These are phyloP conservation scores for Aphodius granarius DNA, from an alignment of 2,888 invertebrate species.

Conservation along the genomic window DNA sequence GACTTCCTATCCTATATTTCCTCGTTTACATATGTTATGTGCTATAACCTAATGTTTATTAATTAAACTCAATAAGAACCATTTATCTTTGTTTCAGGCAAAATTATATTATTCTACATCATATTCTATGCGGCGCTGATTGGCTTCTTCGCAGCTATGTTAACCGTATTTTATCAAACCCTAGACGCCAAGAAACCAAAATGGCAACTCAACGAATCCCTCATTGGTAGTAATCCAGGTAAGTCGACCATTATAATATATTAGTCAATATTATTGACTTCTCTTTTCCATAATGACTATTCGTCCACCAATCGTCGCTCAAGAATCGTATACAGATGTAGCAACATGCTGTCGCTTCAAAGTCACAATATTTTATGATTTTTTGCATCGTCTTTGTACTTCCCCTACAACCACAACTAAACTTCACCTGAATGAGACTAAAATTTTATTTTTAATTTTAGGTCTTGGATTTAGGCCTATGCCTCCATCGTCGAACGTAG, in stretches of 20 bases:
- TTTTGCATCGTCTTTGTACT: no score
- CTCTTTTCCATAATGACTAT: no score
- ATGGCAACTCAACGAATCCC: constrained; percentile 83
- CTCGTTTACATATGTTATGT: no score
- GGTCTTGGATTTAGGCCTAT: constrained; percentile 97
- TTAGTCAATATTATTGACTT: no score
- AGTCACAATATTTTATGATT: neutral
- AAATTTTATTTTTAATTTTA: constrained; percentile 48
- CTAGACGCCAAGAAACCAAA: constrained; percentile 83
- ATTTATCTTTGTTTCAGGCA: constrained; percentile 68
- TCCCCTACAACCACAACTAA: no score
- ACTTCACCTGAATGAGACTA: neutral
- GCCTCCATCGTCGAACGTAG: constrained; percentile 89
- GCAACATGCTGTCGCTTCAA: no score
- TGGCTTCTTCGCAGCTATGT: constrained; percentile 93
- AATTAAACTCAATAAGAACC: constrained; percentile 19
- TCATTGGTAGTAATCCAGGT: constrained; percentile 96
- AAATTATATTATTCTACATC: constrained; percentile 94
- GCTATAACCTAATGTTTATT: no score
- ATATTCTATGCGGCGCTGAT: constrained; percentile 91
- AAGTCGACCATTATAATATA: constrained; percentile 35
- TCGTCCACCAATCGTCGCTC: no score
- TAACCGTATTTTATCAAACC: constrained; percentile 94
- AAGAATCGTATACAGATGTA: no score
- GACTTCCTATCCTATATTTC: no score